Base-by-base conservation (phyloP, 2,113 vertebrate genomes). In the Phylloscopus trochilus region DNA sequence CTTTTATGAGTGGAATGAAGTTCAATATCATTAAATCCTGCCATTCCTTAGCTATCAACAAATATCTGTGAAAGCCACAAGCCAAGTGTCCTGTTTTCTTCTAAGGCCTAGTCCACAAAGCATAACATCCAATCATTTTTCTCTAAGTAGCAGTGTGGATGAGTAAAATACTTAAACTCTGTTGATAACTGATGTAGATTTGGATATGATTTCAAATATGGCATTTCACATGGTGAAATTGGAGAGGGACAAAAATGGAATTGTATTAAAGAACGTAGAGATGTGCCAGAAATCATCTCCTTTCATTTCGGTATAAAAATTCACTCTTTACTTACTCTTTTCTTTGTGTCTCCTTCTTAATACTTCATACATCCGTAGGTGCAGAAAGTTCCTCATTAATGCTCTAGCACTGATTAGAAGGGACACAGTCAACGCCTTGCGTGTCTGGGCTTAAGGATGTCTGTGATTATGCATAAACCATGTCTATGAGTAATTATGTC, bases 41-140 rank as follows among this genome's bases (percentile, higher is more conserved):
- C 30, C 64, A 81, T 95, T 96, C 80, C 73, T 89, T 52, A 81
- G 47, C 86, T 93, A 87, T 92, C 83, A 90, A 23, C 73, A 95
- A 67, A 72, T 86, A 87, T 89, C 73, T 81, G 30, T 90, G 73
- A 86, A 90, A 93, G 60, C 47, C 75, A 66, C 52, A 80, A 79
- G 55, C 68, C 46, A 51, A 81, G 8, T 74, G 53, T 73, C 82
- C 79, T 94, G 47, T 90, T 95, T 93, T 72, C 67, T 95, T 96
- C 63, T 93, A 67, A 90, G 72, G 88, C 16, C 51, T 92, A 33
- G 64, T 88, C 56, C n/a, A 66, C 67, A 69, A 88, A 95, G 69
- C 64, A 51, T 70, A 67, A 55, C 67, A 86, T 90, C 28, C 43
- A 80, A 17, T 37, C 39, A 22, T 69, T 96, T 73, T 88, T 88